Conservation (phyloP, 2,113 vertebrate genomes). For the Antennarius striatus region DNA sequence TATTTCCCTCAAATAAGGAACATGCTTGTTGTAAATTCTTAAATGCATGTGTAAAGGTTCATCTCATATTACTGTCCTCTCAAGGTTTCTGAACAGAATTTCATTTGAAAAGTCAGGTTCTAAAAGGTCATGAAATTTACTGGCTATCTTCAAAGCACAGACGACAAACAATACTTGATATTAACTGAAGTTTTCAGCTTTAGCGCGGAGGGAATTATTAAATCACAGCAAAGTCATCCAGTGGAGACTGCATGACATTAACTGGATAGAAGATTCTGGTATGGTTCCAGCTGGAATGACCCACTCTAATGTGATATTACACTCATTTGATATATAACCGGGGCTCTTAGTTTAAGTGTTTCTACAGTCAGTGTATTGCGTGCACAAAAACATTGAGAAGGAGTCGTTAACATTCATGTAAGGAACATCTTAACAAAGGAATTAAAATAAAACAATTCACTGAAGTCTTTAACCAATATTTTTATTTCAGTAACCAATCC, state of each 20-base stretch:
- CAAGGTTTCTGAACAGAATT: background rate
- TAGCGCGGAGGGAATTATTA: background rate
- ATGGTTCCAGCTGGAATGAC: background rate
- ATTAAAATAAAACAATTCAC: too few relatives aligned
- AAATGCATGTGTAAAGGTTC: background rate
- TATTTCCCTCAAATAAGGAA: background rate
- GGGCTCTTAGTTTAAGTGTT: background rate
- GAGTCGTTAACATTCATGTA: background rate
- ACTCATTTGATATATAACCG: background rate
- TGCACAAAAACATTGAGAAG: too few relatives aligned
- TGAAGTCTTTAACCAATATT: too few relatives aligned
- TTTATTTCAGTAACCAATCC: too few relatives aligned
- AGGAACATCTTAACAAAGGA: background rate
- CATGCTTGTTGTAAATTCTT: too few relatives aligned
- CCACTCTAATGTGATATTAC: background rate
- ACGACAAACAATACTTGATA: background rate
- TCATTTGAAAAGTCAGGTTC: background rate
- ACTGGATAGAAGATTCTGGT: background rate
- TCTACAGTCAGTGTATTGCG: background rate
- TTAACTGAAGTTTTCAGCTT: background rate
- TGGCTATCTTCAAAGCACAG: background rate
- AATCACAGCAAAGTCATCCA: too few relatives aligned
- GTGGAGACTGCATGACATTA: background rate
- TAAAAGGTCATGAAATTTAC: conserved; percentile 25
- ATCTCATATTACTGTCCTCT: background rate